Evolutionary conservation across 1,140 invertebrate species (phyloP), one percentile per base, ranked within the genome.

Genomic region (Heliothis virescens): DNA sequence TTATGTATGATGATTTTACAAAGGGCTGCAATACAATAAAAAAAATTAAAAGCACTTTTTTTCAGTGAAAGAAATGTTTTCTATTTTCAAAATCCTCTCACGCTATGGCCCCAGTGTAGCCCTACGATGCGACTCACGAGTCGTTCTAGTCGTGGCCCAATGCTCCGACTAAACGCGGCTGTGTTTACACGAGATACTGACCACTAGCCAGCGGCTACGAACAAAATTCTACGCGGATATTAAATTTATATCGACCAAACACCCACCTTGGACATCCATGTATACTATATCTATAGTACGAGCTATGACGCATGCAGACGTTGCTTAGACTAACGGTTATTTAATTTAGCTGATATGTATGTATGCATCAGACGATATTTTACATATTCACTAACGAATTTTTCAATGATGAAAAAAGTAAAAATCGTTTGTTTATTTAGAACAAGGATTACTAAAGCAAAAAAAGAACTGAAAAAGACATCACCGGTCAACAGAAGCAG

Each of bases 151-250:
- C 81, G 73, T 60, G 74, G 72, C 80, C 76, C 41, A 53, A 53
- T 41, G 52, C 60, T 80, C 41, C 63, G 67, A 79, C 85, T 85
- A 87, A 87, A 85, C 84, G 82, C 86, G 84, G 55, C 83, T 82
- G 82, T 87, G 86, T 88, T 90, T 90, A 87, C 88, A 88, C 82
- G 88, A 82, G 83, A 84, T 82, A 79, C 84, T 76, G 82, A 83
- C 82, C 80, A 82, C 82, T 86, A 77, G 84, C 84, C 84, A 79
- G 72, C 74, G 85, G 85, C 83, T 74, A 87, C 63, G 80, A 79
- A 81, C 85, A 85, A 84, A 82, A 87, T 86, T 79, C 82, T 81
- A 83, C 74, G 81, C 79, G 85, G 73, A 85, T 85, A 86, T 86
- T 85, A 86, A 87, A 86, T 85, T 86, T 84, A 87, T 87, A 86